Conservation (phyloP, 2,797 vertebrate species). For the Tokudaia tokunoshimensis region DNA sequence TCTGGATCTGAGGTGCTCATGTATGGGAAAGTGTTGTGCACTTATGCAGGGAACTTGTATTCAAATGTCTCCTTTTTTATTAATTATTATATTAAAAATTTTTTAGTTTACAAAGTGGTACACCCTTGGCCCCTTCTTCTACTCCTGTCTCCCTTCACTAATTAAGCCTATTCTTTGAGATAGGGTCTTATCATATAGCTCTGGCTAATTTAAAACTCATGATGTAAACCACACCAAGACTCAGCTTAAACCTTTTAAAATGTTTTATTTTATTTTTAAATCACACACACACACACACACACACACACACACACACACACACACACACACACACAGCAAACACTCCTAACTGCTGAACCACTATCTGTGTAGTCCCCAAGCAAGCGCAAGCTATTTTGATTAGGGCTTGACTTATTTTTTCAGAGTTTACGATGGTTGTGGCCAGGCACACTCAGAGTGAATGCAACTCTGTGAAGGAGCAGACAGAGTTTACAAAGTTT, state of each 20-base stretch:
- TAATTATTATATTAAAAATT: neutral
- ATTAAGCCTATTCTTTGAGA: neutral
- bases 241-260: neutral
- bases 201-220: neutral
- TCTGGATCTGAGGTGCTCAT: neutral
- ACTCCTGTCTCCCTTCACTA: neutral
- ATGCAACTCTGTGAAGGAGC: neutral
- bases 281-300: neutral
- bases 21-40: neutral
- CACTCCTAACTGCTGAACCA: neutral
- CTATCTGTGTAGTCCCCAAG: neutral
- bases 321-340: neutral
- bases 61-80: neutral
- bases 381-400: constrained; percentile 26
- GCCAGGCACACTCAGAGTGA: neutral
- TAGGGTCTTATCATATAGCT: neutral
- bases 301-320: neutral
- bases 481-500: neutral
- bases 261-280: neutral
- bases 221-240: neutral
- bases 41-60: neutral
- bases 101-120: neutral
- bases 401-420: neutral
- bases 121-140: neutral
- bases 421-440: neutral